Conservation (phyloP, 1,140 invertebrate genomes). For the Cephus cinctus region DNA sequence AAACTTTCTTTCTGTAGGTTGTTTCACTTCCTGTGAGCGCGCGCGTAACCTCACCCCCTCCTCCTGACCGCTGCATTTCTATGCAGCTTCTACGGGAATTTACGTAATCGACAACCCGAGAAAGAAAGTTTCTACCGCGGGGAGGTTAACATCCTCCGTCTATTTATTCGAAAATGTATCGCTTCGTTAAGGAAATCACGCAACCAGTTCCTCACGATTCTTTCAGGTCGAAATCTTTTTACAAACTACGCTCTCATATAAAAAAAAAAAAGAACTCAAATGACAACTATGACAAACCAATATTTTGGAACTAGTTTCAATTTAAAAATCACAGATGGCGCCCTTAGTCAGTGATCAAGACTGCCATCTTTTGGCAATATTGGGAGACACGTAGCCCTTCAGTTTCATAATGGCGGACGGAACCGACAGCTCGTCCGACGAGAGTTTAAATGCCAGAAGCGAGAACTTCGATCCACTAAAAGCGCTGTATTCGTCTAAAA, state of each 20-base stretch:
- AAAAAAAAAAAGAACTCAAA: no score
- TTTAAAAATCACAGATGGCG: no score
- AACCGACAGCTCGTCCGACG: constrained; percentile 51
- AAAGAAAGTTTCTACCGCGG: constrained; percentile 34
- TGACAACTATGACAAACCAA: no score
- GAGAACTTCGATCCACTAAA: constrained; percentile 67
- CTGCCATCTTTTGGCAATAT: not conserved
- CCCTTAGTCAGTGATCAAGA: not conserved
- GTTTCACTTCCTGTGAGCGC: constrained; percentile 56
- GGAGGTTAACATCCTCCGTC: constrained; percentile 45
- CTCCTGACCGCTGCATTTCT: constrained; percentile 18
- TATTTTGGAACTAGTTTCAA: no score
- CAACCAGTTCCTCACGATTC: no score
- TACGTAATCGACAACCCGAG: constrained; percentile 35
- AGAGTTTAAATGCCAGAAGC: constrained; percentile 64
- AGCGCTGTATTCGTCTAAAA: constrained; percentile 62
- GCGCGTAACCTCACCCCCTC: constrained; percentile 46
- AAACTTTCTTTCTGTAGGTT: constrained; percentile 56
- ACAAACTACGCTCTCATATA: no score
- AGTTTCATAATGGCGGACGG: constrained; percentile 39
- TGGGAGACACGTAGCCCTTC: not conserved
- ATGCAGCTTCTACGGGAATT: constrained; percentile 22
- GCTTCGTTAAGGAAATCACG: no score
- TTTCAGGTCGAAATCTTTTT: no score
- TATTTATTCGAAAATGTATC: not conserved